A percentile compares a stretch with the other conserved stretches of the same genome.
These are phyloP conservation scores for Caenorhabditis parvicauda DNA, from an alignment of 2,888 invertebrate genomes.

Conservation along the genomic window DNA sequence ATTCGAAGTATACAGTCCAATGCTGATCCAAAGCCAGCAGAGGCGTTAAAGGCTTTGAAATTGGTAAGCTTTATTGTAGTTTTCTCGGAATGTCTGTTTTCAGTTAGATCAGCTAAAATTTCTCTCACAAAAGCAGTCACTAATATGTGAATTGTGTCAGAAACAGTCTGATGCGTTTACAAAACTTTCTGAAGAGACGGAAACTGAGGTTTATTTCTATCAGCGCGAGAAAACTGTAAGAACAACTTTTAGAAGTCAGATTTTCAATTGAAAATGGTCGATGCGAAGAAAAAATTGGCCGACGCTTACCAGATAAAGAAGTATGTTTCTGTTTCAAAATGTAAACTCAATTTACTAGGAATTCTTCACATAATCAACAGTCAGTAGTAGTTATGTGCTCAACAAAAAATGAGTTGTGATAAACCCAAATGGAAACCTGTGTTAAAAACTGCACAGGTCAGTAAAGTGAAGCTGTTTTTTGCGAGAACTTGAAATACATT, in stretches of 20 bases:
- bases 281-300: constrained; percentile 41
- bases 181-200: constrained; percentile 28
- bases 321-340: too few relatives aligned
- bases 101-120: constrained; percentile 44
- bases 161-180: constrained; percentile 31
- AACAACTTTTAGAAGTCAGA: constrained; percentile 8
- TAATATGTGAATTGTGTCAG: constrained; percentile 26
- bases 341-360: too few relatives aligned
- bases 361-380: too few relatives aligned
- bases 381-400: too few relatives aligned
- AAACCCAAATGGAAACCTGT: not conserved
- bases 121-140: constrained; percentile 40
- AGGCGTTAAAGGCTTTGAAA: constrained; percentile 32
- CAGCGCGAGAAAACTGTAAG: not conserved
- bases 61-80: constrained; percentile 11
- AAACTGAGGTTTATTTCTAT: constrained; percentile 19
- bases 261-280: constrained; percentile 39
- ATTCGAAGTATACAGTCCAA: constrained; percentile 13
- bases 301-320: constrained; percentile 37
- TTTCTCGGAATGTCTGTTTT: not conserved
- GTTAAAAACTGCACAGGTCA: too few relatives aligned
- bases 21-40: constrained; percentile 10
- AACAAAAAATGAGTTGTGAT: too few relatives aligned
- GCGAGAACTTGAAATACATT: not conserved
- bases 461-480: too few relatives aligned